These are phyloP conservation scores for Phania funesta DNA, from an alignment of 2,888 invertebrate species.

Conservation along the genomic window DNA sequence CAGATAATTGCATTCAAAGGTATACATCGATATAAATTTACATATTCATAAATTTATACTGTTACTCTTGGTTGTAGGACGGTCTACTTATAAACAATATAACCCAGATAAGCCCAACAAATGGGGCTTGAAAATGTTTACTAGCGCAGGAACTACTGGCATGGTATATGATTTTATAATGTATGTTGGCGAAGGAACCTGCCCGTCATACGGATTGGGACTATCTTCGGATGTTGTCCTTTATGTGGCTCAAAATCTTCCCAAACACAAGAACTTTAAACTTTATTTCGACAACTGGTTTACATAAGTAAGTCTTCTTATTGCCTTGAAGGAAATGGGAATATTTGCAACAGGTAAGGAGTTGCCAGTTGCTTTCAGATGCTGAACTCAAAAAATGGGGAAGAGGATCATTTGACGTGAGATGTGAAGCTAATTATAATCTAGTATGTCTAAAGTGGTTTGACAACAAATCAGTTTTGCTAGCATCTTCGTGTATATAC, in stretches of 20 bases:
- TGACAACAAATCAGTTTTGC: constrained; percentile 66
- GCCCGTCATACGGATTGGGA: constrained; percentile 5
- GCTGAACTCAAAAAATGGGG: constrained; percentile 56
- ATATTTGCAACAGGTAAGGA: constrained; percentile 49
- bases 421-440: constrained; percentile 64
- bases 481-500: constrained; percentile 64
- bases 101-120: constrained; percentile 65
- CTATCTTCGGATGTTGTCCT: constrained; percentile 16
- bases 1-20: constrained; percentile 62
- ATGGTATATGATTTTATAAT: constrained; percentile 9
- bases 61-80: constrained; percentile 54
- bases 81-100: constrained; percentile 60
- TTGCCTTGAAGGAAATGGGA: constrained; percentile 50
- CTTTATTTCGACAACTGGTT: constrained; percentile 64
- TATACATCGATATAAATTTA: constrained; percentile 39
- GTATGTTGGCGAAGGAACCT: constrained; percentile 11
- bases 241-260: background rate
- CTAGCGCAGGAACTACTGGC: constrained; percentile 4
- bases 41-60: constrained; percentile 36
- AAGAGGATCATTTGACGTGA: constrained; percentile 64
- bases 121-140: constrained; percentile 55
- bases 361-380: constrained; percentile 53
- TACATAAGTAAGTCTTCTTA: constrained; percentile 56
- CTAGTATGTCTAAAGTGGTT: constrained; percentile 61
- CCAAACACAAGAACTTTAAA: constrained; percentile 36